A percentile compares a stretch with the other conserved stretches of the same genome.
Conservation (phyloP, 2,113 vertebrate genomes). For the Cisticola juncidis region DNA sequence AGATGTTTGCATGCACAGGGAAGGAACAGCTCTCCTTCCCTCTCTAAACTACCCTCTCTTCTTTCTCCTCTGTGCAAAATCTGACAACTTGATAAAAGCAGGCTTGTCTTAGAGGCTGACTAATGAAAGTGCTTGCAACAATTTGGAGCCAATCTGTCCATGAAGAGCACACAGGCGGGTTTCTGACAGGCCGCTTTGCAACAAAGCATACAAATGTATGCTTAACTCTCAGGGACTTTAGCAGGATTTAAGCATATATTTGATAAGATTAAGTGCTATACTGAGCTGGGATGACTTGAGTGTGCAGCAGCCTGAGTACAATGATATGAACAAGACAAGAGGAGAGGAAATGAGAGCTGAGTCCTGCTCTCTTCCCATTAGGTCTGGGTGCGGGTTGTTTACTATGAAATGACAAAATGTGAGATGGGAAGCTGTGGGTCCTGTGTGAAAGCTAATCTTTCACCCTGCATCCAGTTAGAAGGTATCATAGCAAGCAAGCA, state of each 20-base stretch:
- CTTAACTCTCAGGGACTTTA: background rate
- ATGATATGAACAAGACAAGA: background rate
- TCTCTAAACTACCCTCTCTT: background rate
- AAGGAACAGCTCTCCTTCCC: background rate
- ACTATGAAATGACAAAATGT: background rate
- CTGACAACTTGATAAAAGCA: background rate
- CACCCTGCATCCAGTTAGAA: background rate
- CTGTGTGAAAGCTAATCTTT: background rate
- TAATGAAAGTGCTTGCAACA: background rate
- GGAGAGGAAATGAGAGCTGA: background rate
- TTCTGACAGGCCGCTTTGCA: background rate
- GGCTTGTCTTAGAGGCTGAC: background rate
- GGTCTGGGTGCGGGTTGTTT: background rate
- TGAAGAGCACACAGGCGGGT: background rate
- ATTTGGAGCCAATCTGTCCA: background rate
- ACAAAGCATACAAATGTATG: background rate
- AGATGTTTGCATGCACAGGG: background rate
- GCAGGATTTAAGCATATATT: background rate
- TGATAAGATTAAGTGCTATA: background rate
- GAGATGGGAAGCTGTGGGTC: background rate
- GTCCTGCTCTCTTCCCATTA: background rate
- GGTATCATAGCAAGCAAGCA: background rate
- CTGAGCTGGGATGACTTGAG: background rate
- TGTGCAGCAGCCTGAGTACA: background rate
- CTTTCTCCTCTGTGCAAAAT: background rate